Conservation (phyloP, 2,797 vertebrate species). For the Sebastes diaconus region DNA sequence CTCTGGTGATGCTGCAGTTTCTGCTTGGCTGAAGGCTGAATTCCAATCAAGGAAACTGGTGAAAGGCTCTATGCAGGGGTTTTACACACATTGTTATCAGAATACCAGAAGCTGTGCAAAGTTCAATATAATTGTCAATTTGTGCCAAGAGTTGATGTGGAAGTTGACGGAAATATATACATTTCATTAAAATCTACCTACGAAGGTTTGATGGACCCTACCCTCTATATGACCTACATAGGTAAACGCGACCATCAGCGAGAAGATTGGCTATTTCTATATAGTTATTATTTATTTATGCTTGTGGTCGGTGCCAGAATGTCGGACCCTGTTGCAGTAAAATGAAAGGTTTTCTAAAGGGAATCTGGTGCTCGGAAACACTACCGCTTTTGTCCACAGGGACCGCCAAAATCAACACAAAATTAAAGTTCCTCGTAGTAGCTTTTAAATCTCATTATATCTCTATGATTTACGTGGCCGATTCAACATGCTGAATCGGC, state of each 20-base stretch:
- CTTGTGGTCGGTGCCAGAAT: background rate
- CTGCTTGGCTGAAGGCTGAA: background rate
- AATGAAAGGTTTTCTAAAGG: no score
- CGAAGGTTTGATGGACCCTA: background rate
- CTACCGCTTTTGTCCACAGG: no score
- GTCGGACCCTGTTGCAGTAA: background rate
- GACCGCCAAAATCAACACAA: no score
- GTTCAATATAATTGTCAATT: background rate
- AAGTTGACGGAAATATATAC: no score
- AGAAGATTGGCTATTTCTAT: background rate
- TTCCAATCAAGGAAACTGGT: background rate
- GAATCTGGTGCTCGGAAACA: background rate
- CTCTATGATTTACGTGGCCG: accelerated
- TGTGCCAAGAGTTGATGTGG: background rate
- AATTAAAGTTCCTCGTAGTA: no score
- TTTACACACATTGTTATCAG: background rate
- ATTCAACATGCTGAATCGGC: background rate
- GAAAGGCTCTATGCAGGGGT: background rate
- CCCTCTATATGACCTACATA: no score
- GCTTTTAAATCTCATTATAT: background rate
- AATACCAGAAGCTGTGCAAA: background rate
- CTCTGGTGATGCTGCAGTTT: background rate
- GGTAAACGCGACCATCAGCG: accelerated
- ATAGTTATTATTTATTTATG: background rate
- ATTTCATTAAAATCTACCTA: background rate